These are phyloP conservation scores for Mystacides longicornis DNA, from an alignment of 2,888 invertebrate genomes.

Conservation along the genomic window DNA sequence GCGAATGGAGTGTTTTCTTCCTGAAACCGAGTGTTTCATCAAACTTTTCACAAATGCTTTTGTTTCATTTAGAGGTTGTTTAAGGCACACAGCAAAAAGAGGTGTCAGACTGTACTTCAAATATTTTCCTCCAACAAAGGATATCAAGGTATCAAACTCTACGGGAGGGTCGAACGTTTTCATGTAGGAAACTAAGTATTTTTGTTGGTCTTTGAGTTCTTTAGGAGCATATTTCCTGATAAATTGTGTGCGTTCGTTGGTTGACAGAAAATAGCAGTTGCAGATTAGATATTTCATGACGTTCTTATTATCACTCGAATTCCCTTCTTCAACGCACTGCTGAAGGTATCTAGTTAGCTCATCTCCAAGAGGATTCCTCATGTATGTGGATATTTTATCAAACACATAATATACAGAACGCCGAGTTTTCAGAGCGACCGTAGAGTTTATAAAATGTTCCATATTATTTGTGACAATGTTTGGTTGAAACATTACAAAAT, in stretches of 20 bases:
- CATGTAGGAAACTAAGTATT: slow-evolving; percentile 21
- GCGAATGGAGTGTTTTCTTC: slow-evolving; percentile 32
- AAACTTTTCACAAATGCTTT: slow-evolving; percentile 27
- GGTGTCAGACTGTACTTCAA: slow-evolving; percentile 24
- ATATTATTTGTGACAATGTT: no score
- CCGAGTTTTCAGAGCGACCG: no score
- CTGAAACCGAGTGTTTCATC: slow-evolving; percentile 27
- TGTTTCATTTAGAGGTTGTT: slow-evolving; percentile 26
- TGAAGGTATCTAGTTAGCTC: slow-evolving; percentile 18
- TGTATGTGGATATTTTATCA: slow-evolving; percentile 10
- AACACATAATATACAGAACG: slow-evolving; percentile 29
- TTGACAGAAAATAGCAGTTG: no score
- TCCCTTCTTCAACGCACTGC: not conserved
- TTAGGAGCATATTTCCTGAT: slow-evolving; percentile 28
- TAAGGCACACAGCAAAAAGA: slow-evolving; percentile 26
- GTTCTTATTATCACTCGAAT: not conserved
- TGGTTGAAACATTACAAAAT: no score
- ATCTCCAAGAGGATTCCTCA: slow-evolving; percentile 24
- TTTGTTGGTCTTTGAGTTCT: slow-evolving; percentile 23
- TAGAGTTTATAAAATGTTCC: no score
- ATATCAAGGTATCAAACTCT: slow-evolving; percentile 25
- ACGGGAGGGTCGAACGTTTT: slow-evolving; percentile 31
- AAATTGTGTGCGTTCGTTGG: slow-evolving; percentile 25
- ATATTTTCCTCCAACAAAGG: slow-evolving; percentile 28
- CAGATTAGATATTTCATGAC: no score